Percentiles rank a stretch among this genome's conserved stretches.
Evolutionary conservation across 2,797 vertebrate genomes (phyloP).

Genomic region (Peromyscus attwateri): DNA sequence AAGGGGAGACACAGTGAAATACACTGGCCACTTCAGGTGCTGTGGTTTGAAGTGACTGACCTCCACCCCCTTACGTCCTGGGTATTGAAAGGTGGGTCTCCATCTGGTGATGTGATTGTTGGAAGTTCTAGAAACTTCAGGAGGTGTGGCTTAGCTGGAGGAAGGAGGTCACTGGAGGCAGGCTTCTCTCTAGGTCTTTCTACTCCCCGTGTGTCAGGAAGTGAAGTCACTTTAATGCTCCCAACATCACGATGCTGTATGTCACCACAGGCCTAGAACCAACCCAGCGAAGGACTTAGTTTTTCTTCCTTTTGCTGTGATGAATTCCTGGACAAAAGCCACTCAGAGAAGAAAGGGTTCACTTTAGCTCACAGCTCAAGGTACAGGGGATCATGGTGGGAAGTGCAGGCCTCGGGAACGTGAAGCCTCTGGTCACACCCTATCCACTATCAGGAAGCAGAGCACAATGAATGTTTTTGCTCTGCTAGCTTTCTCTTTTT

Average conservation of each 20-base stretch:
- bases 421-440: neutral
- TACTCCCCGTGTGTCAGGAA: neutral
- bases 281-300: neutral
- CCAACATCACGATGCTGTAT: neutral
- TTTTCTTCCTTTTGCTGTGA: neutral
- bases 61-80: neutral
- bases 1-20: rapidly evolving
- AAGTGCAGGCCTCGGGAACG: too few species aligned
- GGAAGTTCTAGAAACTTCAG: neutral
- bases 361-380: neutral
- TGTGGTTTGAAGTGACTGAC: neutral
- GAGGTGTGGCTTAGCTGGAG: neutral
- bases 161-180: neutral
- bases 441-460: neutral
- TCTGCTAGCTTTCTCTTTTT: neutral
- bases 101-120: too few species aligned
- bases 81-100: neutral
- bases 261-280: neutral
- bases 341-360: neutral
- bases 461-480: neutral
- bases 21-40: rapidly evolving
- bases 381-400: neutral
- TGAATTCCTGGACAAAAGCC: neutral
- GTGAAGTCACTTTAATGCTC: too few species aligned
- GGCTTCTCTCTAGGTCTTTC: neutral